These are phyloP conservation scores for Drosophila borealis DNA, from an alignment of 2,888 invertebrate species.

Conservation along the genomic window DNA sequence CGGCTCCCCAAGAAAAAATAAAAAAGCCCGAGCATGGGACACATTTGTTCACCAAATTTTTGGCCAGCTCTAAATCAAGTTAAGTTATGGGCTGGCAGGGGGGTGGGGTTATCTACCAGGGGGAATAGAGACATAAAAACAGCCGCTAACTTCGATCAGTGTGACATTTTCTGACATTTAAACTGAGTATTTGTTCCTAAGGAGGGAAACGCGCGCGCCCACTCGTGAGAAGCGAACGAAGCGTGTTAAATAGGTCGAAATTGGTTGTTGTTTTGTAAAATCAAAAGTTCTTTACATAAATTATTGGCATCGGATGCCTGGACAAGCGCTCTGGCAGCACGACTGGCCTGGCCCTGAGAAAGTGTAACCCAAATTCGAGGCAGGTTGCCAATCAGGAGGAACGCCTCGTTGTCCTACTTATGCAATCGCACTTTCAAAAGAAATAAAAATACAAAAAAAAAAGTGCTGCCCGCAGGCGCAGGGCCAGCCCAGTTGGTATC, in stretches of 20 bases:
- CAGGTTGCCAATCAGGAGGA: constrained; percentile 39
- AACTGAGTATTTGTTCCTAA: constrained; percentile 29
- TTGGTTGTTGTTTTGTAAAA: constrained; percentile 25
- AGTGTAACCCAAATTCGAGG: constrained; percentile 54
- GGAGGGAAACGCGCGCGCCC: constrained; percentile 8
- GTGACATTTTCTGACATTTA: constrained; percentile 66
- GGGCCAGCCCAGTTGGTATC: constrained; percentile 50
- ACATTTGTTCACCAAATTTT: constrained; percentile 42
- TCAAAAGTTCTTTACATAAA: constrained; percentile 57
- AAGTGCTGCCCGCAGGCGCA: constrained; percentile 51
- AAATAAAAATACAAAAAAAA: neutral
- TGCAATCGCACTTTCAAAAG: constrained; percentile 50
- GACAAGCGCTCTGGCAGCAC: too few species aligned
- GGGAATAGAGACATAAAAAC: constrained; percentile 19
- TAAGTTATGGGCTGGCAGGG: neutral
- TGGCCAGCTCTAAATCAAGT: constrained; percentile 33
- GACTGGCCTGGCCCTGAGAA: constrained; percentile 32
- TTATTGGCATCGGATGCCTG: constrained; percentile 13
- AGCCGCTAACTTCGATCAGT: constrained; percentile 43
- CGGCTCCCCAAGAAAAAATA: constrained; percentile 28
- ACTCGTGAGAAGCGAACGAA: constrained; percentile 27
- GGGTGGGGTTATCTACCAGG: neutral
- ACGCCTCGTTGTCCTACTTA: constrained; percentile 63
- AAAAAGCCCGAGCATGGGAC: constrained; percentile 14
- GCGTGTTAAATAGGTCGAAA: constrained; percentile 46